Evolutionary conservation across 2,888 invertebrate genomes (phyloP).

Genomic region (Acanthosepion esculentum): DNA sequence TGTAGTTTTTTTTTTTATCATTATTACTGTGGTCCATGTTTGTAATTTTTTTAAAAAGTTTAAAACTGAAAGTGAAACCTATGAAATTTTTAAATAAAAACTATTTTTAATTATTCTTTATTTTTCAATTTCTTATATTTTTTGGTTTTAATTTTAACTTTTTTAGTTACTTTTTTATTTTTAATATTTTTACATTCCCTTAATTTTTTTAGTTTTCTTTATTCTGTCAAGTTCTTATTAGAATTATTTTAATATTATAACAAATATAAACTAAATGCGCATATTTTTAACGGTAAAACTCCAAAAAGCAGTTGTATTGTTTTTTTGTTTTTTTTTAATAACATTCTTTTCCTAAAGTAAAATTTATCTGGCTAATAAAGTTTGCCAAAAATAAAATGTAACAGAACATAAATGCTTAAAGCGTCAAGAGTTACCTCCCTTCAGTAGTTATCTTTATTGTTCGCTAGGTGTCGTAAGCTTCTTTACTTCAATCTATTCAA

Average conservation of each 20-base stretch:
- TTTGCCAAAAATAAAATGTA: not conserved
- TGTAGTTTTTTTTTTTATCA: no score
- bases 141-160: no score
- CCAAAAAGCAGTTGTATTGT: not conserved
- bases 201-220: no score
- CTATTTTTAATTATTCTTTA: no score
- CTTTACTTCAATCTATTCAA: not conserved
- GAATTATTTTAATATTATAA: no score
- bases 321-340: not conserved
- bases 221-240: no score
- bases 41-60: not conserved
- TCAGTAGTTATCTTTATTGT: not conserved
- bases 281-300: not conserved
- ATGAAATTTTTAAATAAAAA: not conserved
- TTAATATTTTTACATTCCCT: no score
- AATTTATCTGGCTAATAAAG: not conserved
- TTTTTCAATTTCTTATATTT: no score
- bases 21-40: not conserved
- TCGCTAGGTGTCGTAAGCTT: not conserved
- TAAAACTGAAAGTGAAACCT: not conserved
- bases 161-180: no score
- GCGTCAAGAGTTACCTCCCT: not conserved
- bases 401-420: not conserved
- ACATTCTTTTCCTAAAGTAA: not conserved
- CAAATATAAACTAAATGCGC: no score